Base-by-base conservation (phyloP, 92 coral and sea anemone genomes). In the Palythoa grandiflora region DNA sequence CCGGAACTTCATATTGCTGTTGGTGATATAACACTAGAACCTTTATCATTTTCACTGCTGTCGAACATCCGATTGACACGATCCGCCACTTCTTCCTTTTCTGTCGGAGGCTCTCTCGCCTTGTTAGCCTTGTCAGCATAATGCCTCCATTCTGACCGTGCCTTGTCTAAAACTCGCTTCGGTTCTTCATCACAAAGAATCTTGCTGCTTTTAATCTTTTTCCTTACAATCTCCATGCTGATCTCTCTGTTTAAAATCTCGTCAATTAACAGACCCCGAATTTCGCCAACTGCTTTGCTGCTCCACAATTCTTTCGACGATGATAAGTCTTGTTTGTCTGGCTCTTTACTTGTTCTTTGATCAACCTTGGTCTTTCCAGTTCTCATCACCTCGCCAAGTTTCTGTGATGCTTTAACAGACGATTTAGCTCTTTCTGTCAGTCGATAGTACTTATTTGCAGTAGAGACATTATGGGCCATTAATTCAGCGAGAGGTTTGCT, bases 381-480 rank as follows among this genome's bases (percentile, higher is more conserved):
- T 75, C 61, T 75, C 84, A 87, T 21, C 61, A 68, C 84, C 65
- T 77, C 51, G 84, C 84, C 77, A 39, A 70, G 90, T 77, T 87
- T 73, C 77, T 87, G 75, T 48, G 80, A 87, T 17, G 90, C 86
- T 14, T 52, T 63, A 78, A 87, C 90, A n/a, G 80, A 79, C 1
- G 90, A 79, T 59, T 86, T 86, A 15, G 75, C 53, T 63, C 80
- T 75, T 36, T 86, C 89, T 57, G 78, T 78, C 73, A 87, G 38
- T 15, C 80, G 39, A 37, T 87, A 87, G 17, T 87, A 87, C 71
- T 78, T 87, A 13, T 65, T 78, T n/a, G 90, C 90, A 44, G 86
- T 70, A 36, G 71, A 17, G 17, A 68, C 5, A 77, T 78, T 78
- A 68, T 87, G 90, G 47, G 79, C 72, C 86, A 68, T 87, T 75